Evolutionary conservation across 1,140 invertebrate species (phyloP).

Genomic region (Bursaphelenchus mucronatus): DNA sequence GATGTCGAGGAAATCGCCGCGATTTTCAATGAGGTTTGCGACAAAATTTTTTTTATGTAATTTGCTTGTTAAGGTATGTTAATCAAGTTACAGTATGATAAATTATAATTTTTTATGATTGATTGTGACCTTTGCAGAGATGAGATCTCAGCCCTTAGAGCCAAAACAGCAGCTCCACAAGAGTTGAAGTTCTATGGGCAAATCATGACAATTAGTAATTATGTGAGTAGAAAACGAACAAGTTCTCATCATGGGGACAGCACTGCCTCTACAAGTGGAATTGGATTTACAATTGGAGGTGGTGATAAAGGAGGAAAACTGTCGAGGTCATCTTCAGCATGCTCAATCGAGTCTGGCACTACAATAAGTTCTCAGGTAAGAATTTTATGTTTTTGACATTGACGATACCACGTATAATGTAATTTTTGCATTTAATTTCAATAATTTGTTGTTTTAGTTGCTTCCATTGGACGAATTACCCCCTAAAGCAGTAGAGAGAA

Average conservation of each 20-base stretch:
- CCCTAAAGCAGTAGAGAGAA: constrained; percentile 34
- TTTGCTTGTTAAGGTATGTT: too few species aligned
- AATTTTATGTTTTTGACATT: neutral
- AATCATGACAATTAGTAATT: constrained; percentile 42
- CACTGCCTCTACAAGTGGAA: neutral
- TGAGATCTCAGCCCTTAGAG: constrained; percentile 33
- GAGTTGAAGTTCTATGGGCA: constrained; percentile 60
- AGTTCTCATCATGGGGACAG: constrained; percentile 6
- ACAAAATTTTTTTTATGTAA: too few species aligned
- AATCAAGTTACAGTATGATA: too few species aligned
- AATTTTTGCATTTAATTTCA: neutral
- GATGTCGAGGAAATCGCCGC: too few species aligned
- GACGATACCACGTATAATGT: too few species aligned
- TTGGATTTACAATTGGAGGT: neutral
- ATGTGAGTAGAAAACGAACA: constrained; percentile 1
- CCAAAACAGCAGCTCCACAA: constrained; percentile 44
- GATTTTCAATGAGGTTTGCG: too few species aligned
- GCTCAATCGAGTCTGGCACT: constrained; percentile 39
- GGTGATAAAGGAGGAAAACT: constrained; percentile 34
- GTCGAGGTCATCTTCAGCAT: constrained; percentile 42
- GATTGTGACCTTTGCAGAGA: constrained; percentile 1
- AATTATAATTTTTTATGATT: too few species aligned
- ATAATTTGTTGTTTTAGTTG: constrained; percentile 9
- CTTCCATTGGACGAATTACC: constrained; percentile 47
- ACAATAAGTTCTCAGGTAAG: constrained; percentile 28